phyloP scores from a whole-genome alignment of 2,888 invertebrate genomes.

The Eumerus sabulonum region DNA sequence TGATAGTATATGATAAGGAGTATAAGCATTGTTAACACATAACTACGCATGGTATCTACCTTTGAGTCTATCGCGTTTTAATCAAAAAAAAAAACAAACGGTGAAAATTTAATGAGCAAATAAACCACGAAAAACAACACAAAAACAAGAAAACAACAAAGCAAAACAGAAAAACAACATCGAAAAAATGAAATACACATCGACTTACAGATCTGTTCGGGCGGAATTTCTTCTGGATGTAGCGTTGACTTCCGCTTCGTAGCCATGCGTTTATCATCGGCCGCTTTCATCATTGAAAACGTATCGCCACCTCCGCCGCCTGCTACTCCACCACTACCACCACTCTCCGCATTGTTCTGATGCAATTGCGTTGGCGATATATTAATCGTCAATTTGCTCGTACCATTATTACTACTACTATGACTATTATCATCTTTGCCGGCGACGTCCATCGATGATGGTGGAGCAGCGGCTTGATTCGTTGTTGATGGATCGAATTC shows the following conservation, averaged over 20 bases:
- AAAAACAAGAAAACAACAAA: neutral
- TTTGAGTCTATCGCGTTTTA: no score
- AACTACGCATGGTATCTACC: no score
- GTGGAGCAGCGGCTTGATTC: constrained; percentile 13
- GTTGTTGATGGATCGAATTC: constrained; percentile 29
- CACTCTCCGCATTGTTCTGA: constrained; percentile 22
- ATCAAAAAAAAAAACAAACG: neutral
- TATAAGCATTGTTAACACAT: no score
- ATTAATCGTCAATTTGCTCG: constrained; percentile 19
- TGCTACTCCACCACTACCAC: constrained; percentile 11
- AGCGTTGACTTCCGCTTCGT: constrained; percentile 79
- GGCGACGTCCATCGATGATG: constrained; percentile 43
- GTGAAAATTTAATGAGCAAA: neutral
- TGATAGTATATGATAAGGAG: no score
- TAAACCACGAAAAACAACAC: constrained; percentile 2
- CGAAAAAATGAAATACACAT: neutral
- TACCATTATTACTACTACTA: constrained; percentile 34
- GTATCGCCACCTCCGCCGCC: constrained; percentile 71
- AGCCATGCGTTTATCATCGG: constrained; percentile 78
- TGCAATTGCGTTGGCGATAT: constrained; percentile 14
- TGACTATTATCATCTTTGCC: constrained; percentile 27
- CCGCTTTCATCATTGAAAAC: constrained; percentile 80
- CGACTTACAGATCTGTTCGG: constrained; percentile 77
- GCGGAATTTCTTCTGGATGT: constrained; percentile 75
- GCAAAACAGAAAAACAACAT: neutral